Base-by-base conservation (phyloP, 2,113 vertebrate species). In the Hippolais icterina region DNA sequence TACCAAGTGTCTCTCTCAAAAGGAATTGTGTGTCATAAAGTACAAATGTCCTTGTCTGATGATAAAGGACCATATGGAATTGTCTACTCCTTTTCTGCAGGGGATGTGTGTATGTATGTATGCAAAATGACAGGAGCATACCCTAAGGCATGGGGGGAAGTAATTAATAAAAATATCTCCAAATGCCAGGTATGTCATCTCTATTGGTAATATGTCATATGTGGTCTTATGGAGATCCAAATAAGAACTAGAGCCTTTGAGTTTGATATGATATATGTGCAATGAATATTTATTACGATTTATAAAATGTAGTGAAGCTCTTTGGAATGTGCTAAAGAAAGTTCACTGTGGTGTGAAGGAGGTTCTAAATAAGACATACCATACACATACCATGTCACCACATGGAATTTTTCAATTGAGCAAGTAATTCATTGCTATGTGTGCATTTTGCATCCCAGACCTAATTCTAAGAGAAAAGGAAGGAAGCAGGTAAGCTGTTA, bases 231-330 rank as follows among this genome's bases (percentile, higher is more conserved):
- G 35, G 87, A 86, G 54, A 90, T 63, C 24, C 56, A 81, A 80
- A 83, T 50, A 64, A 83, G 18, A 66, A 33, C 16, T 46, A 53
- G 28, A 83, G 56, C 15, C 57, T 88, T 89, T 83, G 46, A 72
- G 12, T 59, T 90, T 83, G 21, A 83, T 86, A 28, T 50, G 75
- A 35, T 28, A 49, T 22, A 66, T 59, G 27, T 81, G 29, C 76
- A 89, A 78, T 83, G 12, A 88, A 83, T 94, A 89, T 86, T 90
- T 93, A 52, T 92, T 90, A 63, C 42, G 27, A 66, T 93, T 92
- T 92, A 85, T 89, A 90, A 95, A 92, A 83, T 52, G 24, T 64
- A 60, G 47, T 77, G 68, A 92, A 11, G 20, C n/a, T 88, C 39
- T 92, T 83, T 86, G 83, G 60, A 90, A 92, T 90, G 54, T 88